Percentiles rank a stretch among this genome's conserved stretches.
phyloP scores from a whole-genome alignment of 2,113 vertebrate species.

The Phocoena phocoena region DNA sequence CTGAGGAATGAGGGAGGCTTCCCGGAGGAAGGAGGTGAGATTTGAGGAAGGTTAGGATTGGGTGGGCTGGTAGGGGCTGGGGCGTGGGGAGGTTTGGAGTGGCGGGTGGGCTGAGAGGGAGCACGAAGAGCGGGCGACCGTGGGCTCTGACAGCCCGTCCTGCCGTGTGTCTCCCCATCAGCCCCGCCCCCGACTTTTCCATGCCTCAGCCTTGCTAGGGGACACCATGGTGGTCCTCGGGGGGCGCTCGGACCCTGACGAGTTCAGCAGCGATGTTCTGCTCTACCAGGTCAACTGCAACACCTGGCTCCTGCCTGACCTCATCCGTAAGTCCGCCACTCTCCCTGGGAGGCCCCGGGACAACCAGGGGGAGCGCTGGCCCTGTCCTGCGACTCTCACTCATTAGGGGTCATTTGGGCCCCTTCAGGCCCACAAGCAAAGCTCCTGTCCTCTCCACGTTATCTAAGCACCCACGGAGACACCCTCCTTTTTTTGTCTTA shows the following conservation, averaged over 20 bases:
- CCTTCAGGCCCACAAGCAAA: background rate
- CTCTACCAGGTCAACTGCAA: constrained; percentile 96
- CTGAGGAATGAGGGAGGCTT: background rate
- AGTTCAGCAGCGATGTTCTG: constrained; percentile 91
- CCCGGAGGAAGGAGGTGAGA: background rate
- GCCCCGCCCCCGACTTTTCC: constrained; percentile 92
- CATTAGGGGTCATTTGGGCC: background rate
- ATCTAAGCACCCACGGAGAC: background rate
- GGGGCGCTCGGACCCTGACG: constrained; percentile 89
- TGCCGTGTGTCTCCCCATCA: constrained; percentile 54
- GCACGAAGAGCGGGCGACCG: background rate
- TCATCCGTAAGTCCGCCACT: constrained; percentile 62
- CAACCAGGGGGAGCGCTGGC: background rate
- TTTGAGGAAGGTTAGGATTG: background rate
- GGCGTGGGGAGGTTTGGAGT: background rate
- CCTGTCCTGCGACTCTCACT: background rate
- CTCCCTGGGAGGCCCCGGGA: background rate
- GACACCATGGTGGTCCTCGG: constrained; percentile 94
- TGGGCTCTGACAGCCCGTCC: background rate
- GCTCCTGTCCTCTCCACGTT: background rate
- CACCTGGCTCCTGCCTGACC: constrained; percentile 91
- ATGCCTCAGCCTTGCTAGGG: constrained; percentile 89
- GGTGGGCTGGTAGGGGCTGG: background rate
- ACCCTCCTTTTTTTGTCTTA: background rate
- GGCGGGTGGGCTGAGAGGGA: background rate